Base-by-base conservation (phyloP, 2,113 vertebrate species). In the Eonycteris spelaea region DNA sequence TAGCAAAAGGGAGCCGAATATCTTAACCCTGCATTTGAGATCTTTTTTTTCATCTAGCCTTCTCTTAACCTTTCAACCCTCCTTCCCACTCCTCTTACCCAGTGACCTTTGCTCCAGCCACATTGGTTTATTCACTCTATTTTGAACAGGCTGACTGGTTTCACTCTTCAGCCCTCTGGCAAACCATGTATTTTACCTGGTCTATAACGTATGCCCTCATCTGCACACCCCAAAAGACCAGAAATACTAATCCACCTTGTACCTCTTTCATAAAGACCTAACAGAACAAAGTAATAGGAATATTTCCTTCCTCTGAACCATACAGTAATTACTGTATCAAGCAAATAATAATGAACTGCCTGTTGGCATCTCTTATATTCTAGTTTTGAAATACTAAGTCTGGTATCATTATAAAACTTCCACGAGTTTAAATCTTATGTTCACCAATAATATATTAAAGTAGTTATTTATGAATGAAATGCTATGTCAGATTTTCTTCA, bases 381-480 rank as follows among this genome's bases (percentile, higher is more conserved):
- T 77, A 65, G 15, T 59, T 74, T 22, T 90, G 65, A 89, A 94
- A 75, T 24, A 94, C 11, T 93, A 28, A 94, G 40, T 48, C 86
- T 35, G 57, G 6, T 35, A 53, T 33, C 15, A 22, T 63, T 84
- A 85, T 45, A 88, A 75, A 88, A 75, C 51, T 59, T 65, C 78
- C 48, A 86, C 67, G 63, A 61, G 53, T 91, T 94, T 82, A 80
- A 93, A 93, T 18, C 13, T 53, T 24, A 65, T 33, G 53, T 94
- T 93, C 57, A 77, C 70, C 75, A 95, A 86, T 9, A 78, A 14
- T 40, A 63, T 22, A 75, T 0, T 80, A 13, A 97, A 97, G 28
- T 33, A 65, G 1, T 65, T 79, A 93, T 55, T 91, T 77, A 86
- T 35, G 15, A 94, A 86, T 94, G 63, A 96, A 93, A 86, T 86